Conservation (phyloP, 2,113 vertebrate genomes). For the Sorex araneus region DNA sequence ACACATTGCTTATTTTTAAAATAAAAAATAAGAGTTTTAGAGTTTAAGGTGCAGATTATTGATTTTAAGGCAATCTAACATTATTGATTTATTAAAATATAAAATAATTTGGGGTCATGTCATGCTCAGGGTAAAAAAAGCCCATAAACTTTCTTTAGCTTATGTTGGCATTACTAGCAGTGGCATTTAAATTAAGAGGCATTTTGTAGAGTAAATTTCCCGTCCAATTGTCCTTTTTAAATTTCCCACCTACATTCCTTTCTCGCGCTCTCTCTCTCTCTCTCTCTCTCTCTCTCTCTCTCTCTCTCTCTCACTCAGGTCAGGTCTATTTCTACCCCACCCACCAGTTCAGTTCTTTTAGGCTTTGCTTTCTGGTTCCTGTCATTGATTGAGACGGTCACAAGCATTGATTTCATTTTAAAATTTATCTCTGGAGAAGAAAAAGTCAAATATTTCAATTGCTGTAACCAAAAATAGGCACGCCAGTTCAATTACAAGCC, state of each 20-base stretch:
- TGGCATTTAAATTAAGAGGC: neutral
- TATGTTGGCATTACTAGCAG: neutral
- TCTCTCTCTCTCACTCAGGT: neutral
- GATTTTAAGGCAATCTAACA: slow-evolving; percentile 60
- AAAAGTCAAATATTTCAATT: slow-evolving; percentile 1
- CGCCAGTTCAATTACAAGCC: slow-evolving; percentile 5
- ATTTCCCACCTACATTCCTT: neutral
- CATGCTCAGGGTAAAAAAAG: slow-evolving; percentile 20
- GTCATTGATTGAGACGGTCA: neutral
- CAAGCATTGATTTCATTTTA: neutral
- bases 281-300: neutral
- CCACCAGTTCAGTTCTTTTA: neutral
- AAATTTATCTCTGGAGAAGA: neutral
- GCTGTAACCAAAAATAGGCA: slow-evolving; percentile 22
- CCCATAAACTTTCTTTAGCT: neutral
- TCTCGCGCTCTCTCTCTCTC: neutral
- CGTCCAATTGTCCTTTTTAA: fast-evolving
- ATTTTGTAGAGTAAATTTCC: neutral
- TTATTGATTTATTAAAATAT: slow-evolving; percentile 66
- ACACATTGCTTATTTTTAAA: slow-evolving; percentile 60
- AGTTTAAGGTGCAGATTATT: slow-evolving; percentile 52
- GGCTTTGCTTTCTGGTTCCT: neutral
- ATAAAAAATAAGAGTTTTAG: slow-evolving; percentile 76
- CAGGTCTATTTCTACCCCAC: neutral
- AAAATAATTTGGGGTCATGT: slow-evolving; percentile 42